Evolutionary conservation across 1,140 invertebrate genomes (phyloP), one percentile per base, ranked within the genome.

Genomic region (Plutomurus gul): DNA sequence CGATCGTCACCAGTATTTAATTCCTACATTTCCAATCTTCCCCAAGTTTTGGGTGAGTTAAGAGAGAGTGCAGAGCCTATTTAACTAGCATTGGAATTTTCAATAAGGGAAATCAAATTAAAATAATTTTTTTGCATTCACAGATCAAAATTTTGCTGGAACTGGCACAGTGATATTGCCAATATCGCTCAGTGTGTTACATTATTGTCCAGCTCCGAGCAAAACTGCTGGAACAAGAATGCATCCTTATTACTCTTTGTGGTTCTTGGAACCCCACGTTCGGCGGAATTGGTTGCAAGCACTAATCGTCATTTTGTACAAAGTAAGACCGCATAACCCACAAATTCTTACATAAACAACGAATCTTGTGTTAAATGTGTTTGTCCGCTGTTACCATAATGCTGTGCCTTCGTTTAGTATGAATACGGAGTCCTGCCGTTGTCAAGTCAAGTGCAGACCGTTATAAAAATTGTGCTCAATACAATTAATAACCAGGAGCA

Each of bases 291-390:
- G 98, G 98, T 89, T 99, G 18, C 93, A 95, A 88, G 90, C 96
- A 22, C 85, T 98, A 18, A 90, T 99, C n/a, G 95, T 99, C 11
- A 91, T 99, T 80, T 88, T 99, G 0, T 99, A 99, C 85, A 99
- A 99, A 90, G 96, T 96, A 87, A 84, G 72, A 73, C n/a, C n/a
- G n/a, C n/a, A n/a, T n/a, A n/a, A n/a, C n/a, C n/a, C n/a, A n/a
- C 16, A 76, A 30, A 7, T 49, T 8, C 40, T 71, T 78, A 74
- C 18, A 5, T n/a, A n/a, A n/a, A n/a, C n/a, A n/a, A n/a, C n/a
- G n/a, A n/a, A n/a, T n/a, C n/a, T n/a, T n/a, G n/a, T n/a, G n/a
- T n/a, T n/a, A n/a, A n/a, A n/a, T n/a, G n/a, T n/a, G 16, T 80
- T 80, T 78, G 1, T 4, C 13, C 56, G n/a, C n/a, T n/a, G n/a